These are phyloP conservation scores for Teleopsis dalmanni DNA, from an alignment of 1,140 invertebrate genomes.

Conservation along the genomic window DNA sequence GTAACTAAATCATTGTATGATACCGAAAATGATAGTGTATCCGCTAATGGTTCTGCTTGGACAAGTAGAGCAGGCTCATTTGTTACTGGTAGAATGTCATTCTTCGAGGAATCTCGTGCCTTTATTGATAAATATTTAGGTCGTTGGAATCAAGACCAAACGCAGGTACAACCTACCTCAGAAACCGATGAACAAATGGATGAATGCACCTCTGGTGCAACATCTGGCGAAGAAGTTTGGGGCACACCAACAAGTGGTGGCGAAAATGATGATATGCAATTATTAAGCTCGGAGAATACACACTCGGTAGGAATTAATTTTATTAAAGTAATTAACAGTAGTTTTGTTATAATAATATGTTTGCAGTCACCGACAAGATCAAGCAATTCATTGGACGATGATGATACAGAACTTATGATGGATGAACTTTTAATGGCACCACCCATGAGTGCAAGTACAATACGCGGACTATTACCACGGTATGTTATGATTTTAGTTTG, in stretches of 20 bases:
- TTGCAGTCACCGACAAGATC: constrained; percentile 54
- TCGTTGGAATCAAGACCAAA: constrained; percentile 38
- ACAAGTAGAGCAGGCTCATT: constrained; percentile 67
- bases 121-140: constrained; percentile 44
- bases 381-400: constrained; percentile 56
- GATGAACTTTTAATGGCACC: constrained; percentile 63
- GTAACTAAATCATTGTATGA: constrained; percentile 18
- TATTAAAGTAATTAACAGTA: background rate
- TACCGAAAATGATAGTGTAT: background rate
- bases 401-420: constrained; percentile 64
- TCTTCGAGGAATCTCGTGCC: constrained; percentile 55
- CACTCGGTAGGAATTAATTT: constrained; percentile 49
- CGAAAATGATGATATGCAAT: constrained; percentile 59
- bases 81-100: constrained; percentile 72
- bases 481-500: constrained; percentile 28
- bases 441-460: constrained; percentile 56
- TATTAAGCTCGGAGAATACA: constrained; percentile 58
- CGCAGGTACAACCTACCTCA: constrained; percentile 24
- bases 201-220: constrained; percentile 65
- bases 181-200: constrained; percentile 50
- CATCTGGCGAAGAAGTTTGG: constrained; percentile 77
- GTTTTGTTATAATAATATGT: too few species aligned
- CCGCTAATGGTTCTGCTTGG: constrained; percentile 50
- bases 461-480: constrained; percentile 57
- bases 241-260: constrained; percentile 76